Evolutionary conservation across 2,888 invertebrate species (phyloP).

Genomic region (Drosophila formosana): DNA sequence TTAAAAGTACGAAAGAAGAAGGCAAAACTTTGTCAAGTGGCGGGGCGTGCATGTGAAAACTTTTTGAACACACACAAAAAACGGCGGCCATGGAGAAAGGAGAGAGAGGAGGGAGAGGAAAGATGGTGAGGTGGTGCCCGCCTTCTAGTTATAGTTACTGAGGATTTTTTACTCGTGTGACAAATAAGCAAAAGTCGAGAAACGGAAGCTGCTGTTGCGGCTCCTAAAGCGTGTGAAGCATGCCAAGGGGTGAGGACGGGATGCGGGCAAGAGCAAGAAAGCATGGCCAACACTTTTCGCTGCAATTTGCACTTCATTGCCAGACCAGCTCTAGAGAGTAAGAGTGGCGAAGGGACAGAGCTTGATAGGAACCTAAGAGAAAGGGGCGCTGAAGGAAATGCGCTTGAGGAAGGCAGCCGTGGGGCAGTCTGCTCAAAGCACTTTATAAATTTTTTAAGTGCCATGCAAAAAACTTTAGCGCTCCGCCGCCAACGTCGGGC

Average conservation of each 20-base stretch:
- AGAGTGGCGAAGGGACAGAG: background rate
- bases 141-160: conserved; percentile 50
- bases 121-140: background rate
- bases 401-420: conserved; percentile 22
- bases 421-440: conserved; percentile 71
- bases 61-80: conserved; percentile 55
- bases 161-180: conserved; percentile 56
- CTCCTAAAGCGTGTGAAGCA: conserved; percentile 12
- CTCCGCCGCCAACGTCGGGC: conserved; percentile 36
- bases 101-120: background rate
- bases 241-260: conserved; percentile 5
- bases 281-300: conserved; percentile 67
- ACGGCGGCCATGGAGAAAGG: background rate
- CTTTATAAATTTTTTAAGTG: conserved; percentile 76
- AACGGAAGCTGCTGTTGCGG: conserved; percentile 39
- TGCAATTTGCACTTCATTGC: conserved; percentile 81
- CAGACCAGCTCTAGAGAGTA: conserved; percentile 27
- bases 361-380: background rate
- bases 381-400: conserved; percentile 1
- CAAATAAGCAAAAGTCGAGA: conserved; percentile 74
- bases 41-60: conserved; percentile 49
- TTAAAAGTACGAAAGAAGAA: conserved; percentile 59
- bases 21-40: conserved; percentile 56
- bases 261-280: conserved; percentile 42
- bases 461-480: conserved; percentile 63